These are phyloP conservation scores for Cephus nigrinus DNA, from an alignment of 2,888 invertebrate genomes.

Conservation along the genomic window DNA sequence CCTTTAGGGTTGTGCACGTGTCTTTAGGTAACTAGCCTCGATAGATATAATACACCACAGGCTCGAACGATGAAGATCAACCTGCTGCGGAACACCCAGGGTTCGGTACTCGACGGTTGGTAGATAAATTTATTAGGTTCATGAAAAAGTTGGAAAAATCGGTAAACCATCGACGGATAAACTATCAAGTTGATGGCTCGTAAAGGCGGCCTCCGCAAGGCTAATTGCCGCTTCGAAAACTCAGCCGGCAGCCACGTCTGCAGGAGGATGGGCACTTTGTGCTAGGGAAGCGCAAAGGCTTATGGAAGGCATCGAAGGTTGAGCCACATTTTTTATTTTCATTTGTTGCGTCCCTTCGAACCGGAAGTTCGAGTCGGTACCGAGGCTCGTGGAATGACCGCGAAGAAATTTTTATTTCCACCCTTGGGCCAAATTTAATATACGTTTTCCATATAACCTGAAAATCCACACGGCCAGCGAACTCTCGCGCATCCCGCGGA, in stretches of 20 bases:
- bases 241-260: neutral
- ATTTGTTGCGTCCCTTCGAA: neutral
- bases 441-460: neutral
- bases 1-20: neutral
- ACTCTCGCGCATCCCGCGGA: neutral
- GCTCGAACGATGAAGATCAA: neutral
- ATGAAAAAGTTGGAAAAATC: constrained; percentile 20
- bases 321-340: neutral
- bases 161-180: constrained; percentile 32
- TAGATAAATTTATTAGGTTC: constrained; percentile 16
- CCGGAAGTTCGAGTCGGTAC: neutral
- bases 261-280: neutral
- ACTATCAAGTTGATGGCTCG: constrained; percentile 42
- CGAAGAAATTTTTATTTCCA: neutral
- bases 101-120: neutral
- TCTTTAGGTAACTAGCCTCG: neutral
- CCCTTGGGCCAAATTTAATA: neutral
- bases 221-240: constrained; percentile 34
- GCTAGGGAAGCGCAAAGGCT: neutral
- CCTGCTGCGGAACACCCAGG: neutral
- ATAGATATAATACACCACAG: neutral
- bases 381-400: neutral
- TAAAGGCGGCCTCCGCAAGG: constrained; percentile 33
- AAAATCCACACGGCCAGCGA: neutral
- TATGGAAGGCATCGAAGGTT: neutral